Evolutionary conservation across 2,888 invertebrate species (phyloP).

Genomic region (Acanthococcus lagerstroemiae): DNA sequence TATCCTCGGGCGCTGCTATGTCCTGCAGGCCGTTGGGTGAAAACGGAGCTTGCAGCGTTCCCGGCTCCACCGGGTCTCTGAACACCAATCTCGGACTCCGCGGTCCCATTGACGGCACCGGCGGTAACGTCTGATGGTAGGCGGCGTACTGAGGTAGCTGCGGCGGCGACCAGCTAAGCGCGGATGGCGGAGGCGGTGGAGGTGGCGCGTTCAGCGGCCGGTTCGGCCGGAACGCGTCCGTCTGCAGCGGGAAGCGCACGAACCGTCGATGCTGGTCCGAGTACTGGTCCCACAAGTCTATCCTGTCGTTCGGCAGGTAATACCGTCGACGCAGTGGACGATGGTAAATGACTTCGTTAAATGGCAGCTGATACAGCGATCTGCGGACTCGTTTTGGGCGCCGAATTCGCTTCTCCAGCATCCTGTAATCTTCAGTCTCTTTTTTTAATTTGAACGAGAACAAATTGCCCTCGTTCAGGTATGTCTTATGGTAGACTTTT

Average conservation of each 20-base stretch:
- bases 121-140: slow-evolving; percentile 26
- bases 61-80: slow-evolving; percentile 38
- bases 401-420: slow-evolving; percentile 17
- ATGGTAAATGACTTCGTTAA: slow-evolving; percentile 20
- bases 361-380: slow-evolving; percentile 27
- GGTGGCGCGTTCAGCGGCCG: slow-evolving; percentile 26
- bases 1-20: slow-evolving; percentile 32
- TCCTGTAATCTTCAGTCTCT: slow-evolving; percentile 29
- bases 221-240: slow-evolving; percentile 13
- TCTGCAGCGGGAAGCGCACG: slow-evolving; percentile 32
- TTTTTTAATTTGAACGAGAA: slow-evolving; percentile 21
- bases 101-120: slow-evolving; percentile 36
- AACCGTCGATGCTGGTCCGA: slow-evolving; percentile 24
- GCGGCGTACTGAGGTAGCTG: slow-evolving; percentile 21
- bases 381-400: slow-evolving; percentile 22
- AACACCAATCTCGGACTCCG: slow-evolving; percentile 39
- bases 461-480: slow-evolving; percentile 7
- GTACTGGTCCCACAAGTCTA: slow-evolving; percentile 1
- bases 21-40: slow-evolving; percentile 33
- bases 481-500: slow-evolving; percentile 17
- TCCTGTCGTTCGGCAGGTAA: background rate
- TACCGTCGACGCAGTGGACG: slow-evolving; percentile 10
- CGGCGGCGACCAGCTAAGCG: slow-evolving; percentile 24
- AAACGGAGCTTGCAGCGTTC: slow-evolving; percentile 36
- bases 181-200: slow-evolving; percentile 27